phyloP scores from a whole-genome alignment of 2,797 vertebrate genomes.

The Saxicola maurus region DNA sequence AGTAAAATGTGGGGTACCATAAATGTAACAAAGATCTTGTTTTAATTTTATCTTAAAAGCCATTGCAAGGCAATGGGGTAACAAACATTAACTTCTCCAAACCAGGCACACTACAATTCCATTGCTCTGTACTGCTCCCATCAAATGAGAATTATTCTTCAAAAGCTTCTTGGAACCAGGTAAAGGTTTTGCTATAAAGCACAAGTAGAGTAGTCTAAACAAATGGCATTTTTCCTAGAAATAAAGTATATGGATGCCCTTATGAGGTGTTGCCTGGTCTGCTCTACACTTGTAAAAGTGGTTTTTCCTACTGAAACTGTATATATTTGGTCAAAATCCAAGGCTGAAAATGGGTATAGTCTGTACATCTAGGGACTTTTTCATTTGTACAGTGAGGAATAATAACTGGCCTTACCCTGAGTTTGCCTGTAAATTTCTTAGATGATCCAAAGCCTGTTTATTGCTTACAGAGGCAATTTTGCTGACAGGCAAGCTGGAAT shows the following conservation, averaged over 20 bases:
- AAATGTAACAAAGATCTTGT: background rate
- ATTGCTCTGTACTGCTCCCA: background rate
- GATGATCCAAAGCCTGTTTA: background rate
- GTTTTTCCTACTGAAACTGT: background rate
- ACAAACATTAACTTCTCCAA: background rate
- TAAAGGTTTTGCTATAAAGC: background rate
- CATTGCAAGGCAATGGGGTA: background rate
- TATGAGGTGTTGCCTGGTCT: background rate
- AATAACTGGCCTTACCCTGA: background rate
- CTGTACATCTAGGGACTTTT: background rate
- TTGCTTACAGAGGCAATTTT: slow-evolving; percentile 6
- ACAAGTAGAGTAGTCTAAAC: background rate
- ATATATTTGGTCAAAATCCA: slow-evolving; percentile 7
- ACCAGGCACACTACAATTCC: background rate
- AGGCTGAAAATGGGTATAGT: background rate
- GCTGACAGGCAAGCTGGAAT: background rate
- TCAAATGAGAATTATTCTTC: background rate
- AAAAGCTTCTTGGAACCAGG: background rate
- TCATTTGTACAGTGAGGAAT: background rate
- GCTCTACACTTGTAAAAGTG: background rate
- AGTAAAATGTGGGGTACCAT: background rate
- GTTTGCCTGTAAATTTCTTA: slow-evolving; percentile 9
- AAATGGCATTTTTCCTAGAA: slow-evolving; percentile 16
- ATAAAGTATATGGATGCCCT: slow-evolving; percentile 2
- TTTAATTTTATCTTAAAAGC: slow-evolving; percentile 35